Conservation (phyloP, 2,888 invertebrate genomes). For the Coecobrya sp. region DNA sequence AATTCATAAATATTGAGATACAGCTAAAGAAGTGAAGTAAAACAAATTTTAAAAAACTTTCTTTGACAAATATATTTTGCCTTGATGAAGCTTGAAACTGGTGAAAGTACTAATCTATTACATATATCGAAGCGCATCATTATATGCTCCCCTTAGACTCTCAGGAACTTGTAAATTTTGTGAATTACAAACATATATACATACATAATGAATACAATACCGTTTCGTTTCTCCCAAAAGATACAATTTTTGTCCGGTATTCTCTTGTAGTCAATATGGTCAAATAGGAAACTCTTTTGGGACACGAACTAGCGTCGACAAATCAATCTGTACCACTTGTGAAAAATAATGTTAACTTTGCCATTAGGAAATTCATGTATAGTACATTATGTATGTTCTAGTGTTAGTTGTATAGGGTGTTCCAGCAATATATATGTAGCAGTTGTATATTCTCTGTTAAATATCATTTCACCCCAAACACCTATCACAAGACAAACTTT, state of each 20-base stretch:
- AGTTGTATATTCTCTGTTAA: too few relatives aligned
- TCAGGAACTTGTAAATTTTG: background rate
- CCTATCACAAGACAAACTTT: background rate
- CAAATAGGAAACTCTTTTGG: constrained; percentile 34
- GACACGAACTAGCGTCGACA: constrained; percentile 68
- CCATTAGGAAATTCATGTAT: background rate
- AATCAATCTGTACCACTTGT: constrained; percentile 72
- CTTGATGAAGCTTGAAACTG: too few relatives aligned
- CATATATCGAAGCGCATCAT: too few relatives aligned
- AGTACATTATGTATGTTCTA: background rate
- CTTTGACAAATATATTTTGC: too few relatives aligned
- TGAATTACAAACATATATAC: background rate
- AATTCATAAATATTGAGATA: too few relatives aligned
- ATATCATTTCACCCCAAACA: background rate
- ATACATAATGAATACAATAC: too few relatives aligned
- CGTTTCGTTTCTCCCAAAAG: constrained; percentile 33
- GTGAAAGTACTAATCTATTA: too few relatives aligned
- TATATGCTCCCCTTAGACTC: too few relatives aligned
- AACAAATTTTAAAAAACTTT: too few relatives aligned
- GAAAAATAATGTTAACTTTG: constrained; percentile 20
- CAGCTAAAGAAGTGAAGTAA: too few relatives aligned
- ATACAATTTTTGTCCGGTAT: background rate
- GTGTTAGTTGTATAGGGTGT: background rate
- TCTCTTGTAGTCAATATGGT: constrained; percentile 1
- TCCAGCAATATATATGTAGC: too few relatives aligned